Percentiles rank a stretch among this genome's conserved stretches.
These are phyloP conservation scores for Zhengitettix transpicula DNA, from an alignment of 2,888 invertebrate species.

Conservation along the genomic window DNA sequence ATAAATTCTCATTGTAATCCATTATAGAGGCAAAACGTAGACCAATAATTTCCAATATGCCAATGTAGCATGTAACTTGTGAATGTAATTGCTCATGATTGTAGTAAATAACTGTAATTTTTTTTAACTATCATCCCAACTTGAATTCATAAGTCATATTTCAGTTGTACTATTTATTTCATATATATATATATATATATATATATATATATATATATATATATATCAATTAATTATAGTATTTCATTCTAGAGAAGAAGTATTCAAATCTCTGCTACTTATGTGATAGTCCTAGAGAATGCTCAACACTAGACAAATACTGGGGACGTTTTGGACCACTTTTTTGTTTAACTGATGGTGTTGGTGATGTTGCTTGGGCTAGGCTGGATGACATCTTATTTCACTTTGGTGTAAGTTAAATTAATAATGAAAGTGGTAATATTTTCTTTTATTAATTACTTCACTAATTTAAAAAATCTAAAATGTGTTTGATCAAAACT, in stretches of 20 bases:
- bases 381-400: slow-evolving; percentile 47
- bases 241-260: slow-evolving; percentile 30
- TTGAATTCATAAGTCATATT: too few relatives aligned
- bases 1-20: too few relatives aligned
- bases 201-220: background rate
- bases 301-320: slow-evolving; percentile 54
- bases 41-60: too few relatives aligned
- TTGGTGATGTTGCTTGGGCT: slow-evolving; percentile 71
- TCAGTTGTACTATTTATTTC: background rate
- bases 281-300: slow-evolving; percentile 43
- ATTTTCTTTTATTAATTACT: too few relatives aligned
- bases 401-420: slow-evolving; percentile 45
- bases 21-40: too few relatives aligned
- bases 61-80: too few relatives aligned
- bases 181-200: background rate
- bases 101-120: too few relatives aligned
- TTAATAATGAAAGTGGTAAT: background rate
- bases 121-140: too few relatives aligned
- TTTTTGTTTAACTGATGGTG: slow-evolving; percentile 57
- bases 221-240: too few relatives aligned
- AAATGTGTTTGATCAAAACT: too few relatives aligned
- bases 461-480: too few relatives aligned
- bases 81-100: too few relatives aligned
- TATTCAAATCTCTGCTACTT: slow-evolving; percentile 57
- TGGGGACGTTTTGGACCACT: slow-evolving; percentile 71